These are phyloP conservation scores for Acipenser oxyrinchus DNA, from an alignment of 2,797 vertebrate genomes.

Conservation along the genomic window DNA sequence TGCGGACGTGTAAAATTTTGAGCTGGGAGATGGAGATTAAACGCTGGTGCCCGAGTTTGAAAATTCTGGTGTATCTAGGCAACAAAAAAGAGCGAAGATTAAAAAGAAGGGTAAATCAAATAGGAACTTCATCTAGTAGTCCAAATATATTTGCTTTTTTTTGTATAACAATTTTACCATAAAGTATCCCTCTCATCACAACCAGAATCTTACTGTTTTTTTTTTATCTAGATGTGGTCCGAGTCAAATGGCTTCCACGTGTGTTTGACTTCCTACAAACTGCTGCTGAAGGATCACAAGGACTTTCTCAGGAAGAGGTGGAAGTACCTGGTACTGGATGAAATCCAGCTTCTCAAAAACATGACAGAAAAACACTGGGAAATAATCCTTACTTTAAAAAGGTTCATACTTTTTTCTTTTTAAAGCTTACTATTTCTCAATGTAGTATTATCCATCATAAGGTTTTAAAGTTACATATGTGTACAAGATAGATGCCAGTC, in stretches of 20 bases:
- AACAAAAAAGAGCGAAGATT: constrained; percentile 75
- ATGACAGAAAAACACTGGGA: constrained; percentile 89
- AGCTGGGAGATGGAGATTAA: constrained; percentile 96
- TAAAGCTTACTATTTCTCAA: no score
- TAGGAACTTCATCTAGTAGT: neutral
- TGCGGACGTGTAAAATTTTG: constrained; percentile 81
- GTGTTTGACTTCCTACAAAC: constrained; percentile 86
- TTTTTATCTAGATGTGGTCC: constrained; percentile 51
- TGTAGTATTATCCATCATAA: no score
- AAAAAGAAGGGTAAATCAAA: constrained; percentile 75
- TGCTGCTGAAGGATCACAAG: constrained; percentile 78
- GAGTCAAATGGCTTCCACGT: constrained; percentile 83
- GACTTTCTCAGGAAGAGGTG: constrained; percentile 76
- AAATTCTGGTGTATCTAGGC: constrained; percentile 87
- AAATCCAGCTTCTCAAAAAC: constrained; percentile 83
- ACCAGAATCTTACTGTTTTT: neutral
- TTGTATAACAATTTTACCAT: neutral
- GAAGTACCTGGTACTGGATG: constrained; percentile 81
- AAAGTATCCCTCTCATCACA: neutral
- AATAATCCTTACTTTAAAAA: constrained; percentile 73
- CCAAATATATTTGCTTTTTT: neutral
- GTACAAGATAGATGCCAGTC: no score
- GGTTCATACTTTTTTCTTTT: constrained; percentile 41
- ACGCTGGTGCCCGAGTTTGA: constrained; percentile 93
- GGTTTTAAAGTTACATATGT: no score